Conservation (phyloP, 2,113 vertebrate species). For the Pipa parva region DNA sequence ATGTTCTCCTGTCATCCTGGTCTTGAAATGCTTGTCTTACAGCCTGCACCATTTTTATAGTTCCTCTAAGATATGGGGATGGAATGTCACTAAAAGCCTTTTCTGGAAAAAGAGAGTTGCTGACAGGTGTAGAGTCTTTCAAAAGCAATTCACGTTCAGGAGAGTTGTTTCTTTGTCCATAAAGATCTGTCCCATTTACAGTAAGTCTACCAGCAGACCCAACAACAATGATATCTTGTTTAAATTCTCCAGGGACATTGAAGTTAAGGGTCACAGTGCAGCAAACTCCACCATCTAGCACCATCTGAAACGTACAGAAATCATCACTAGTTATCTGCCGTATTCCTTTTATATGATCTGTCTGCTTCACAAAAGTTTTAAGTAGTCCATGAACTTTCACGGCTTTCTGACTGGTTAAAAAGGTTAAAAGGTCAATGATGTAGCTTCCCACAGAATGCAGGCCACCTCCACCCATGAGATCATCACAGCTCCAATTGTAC, state of each 20-base stretch:
- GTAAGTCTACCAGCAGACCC: conserved; percentile 79
- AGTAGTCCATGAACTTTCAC: conserved; percentile 91
- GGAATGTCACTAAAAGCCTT: conserved; percentile 96
- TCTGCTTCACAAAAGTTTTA: conserved; percentile 96
- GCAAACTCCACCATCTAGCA: conserved; percentile 88
- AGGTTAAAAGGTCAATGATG: conserved; percentile 94
- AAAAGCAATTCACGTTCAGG: conserved; percentile 79
- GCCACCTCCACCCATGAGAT: conserved; percentile 94
- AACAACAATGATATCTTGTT: conserved; percentile 89
- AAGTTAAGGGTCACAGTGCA: conserved; percentile 97
- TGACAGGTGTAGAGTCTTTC: conserved; percentile 81
- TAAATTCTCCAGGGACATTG: conserved; percentile 91
- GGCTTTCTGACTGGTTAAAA: conserved; percentile 88
- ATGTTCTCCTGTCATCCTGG: conserved; percentile 92
- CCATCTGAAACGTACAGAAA: conserved; percentile 98
- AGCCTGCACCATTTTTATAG: conserved; percentile 95
- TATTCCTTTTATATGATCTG: conserved; percentile 91
- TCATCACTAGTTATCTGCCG: conserved; percentile 97
- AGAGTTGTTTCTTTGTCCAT: conserved; percentile 84
- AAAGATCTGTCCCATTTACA: conserved; percentile 83
- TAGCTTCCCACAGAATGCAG: conserved; percentile 96
- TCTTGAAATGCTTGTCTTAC: conserved; percentile 92
- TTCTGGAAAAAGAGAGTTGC: conserved; percentile 83
- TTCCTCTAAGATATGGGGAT: conserved; percentile 86
- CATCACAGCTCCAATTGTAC: conserved; percentile 98